phyloP scores from a whole-genome alignment of 2,113 vertebrate species.

The Oncorhynchus masou region DNA sequence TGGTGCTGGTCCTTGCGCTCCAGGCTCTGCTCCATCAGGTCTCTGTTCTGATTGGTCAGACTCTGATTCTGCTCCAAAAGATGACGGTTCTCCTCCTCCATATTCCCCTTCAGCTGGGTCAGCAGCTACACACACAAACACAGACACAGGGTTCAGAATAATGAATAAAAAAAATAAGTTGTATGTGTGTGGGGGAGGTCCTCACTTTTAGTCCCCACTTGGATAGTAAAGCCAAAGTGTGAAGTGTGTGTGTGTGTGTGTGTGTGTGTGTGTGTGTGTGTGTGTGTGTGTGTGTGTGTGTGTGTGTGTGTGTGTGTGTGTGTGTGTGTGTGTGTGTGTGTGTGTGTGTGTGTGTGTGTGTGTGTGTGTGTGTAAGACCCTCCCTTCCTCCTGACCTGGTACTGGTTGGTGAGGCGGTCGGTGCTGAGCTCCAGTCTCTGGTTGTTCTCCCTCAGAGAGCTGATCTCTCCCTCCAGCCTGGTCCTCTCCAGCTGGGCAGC shows the following conservation, averaged over 20 bases:
- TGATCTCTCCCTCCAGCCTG: conserved; percentile 80
- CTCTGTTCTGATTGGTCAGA: conserved; percentile 82
- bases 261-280: background rate
- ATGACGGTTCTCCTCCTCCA: conserved; percentile 89
- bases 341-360: no score
- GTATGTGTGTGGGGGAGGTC: background rate
- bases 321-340: no score
- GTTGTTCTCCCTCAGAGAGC: conserved; percentile 79
- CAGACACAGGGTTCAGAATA: background rate
- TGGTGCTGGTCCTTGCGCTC: conserved; percentile 85
- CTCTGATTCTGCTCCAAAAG: conserved; percentile 83
- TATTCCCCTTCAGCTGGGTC: conserved; percentile 83
- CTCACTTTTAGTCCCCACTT: no score
- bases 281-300: no score
- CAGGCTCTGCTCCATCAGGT: conserved; percentile 83
- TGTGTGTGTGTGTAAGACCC: no score
- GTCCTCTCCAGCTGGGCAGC: conserved; percentile 82
- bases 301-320: background rate
- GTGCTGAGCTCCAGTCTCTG: conserved; percentile 83
- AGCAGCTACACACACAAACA: conserved; percentile 70
- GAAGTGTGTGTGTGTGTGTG: background rate
- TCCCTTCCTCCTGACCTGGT: conserved; percentile 70
- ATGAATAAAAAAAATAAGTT: no score
- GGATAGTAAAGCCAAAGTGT: no score
- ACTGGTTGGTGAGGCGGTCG: conserved; percentile 81